A percentile compares a stretch with the other conserved stretches of the same genome.
phyloP scores from a whole-genome alignment of 2,113 vertebrate genomes.

The Taxidea taxus region DNA sequence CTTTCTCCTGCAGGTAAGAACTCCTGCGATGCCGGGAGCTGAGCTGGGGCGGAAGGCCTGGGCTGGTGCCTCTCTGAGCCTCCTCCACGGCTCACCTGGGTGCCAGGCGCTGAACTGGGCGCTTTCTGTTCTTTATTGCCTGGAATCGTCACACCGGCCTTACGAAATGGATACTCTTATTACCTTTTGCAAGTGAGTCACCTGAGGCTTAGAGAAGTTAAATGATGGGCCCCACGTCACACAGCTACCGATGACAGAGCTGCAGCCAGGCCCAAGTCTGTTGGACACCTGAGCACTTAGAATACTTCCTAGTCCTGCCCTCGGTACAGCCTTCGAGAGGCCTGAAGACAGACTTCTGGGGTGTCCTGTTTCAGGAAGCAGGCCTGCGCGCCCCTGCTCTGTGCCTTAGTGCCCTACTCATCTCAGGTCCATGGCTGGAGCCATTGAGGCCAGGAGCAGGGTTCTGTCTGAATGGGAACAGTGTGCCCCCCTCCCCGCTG shows the following conservation, averaged over 20 bases:
- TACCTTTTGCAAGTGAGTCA: not conserved
- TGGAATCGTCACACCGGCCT: not conserved
- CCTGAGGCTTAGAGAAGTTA: not conserved
- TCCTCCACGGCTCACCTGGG: rapidly evolving
- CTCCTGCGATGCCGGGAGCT: not conserved
- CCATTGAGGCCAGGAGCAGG: not conserved
- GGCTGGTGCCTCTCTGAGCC: rapidly evolving
- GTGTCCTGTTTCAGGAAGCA: not conserved
- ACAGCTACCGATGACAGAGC: not conserved
- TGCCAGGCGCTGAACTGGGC: not conserved
- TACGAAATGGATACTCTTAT: not conserved
- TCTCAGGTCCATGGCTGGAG: not conserved
- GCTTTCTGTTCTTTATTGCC: not conserved
- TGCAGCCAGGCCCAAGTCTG: not conserved
- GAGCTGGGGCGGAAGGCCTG: not conserved
- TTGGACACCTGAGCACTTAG: not conserved
- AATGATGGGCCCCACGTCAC: not conserved
- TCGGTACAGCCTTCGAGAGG: not conserved
- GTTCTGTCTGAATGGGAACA: not conserved
- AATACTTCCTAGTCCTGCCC: not conserved
- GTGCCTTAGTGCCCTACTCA: not conserved
- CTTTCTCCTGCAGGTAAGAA: too few species aligned
- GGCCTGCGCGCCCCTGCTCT: not conserved
- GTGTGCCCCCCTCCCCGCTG: not conserved
- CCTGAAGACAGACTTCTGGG: not conserved